Evolutionary conservation across 2,888 invertebrate species (phyloP).

Genomic region (Drosophila prolongata): DNA sequence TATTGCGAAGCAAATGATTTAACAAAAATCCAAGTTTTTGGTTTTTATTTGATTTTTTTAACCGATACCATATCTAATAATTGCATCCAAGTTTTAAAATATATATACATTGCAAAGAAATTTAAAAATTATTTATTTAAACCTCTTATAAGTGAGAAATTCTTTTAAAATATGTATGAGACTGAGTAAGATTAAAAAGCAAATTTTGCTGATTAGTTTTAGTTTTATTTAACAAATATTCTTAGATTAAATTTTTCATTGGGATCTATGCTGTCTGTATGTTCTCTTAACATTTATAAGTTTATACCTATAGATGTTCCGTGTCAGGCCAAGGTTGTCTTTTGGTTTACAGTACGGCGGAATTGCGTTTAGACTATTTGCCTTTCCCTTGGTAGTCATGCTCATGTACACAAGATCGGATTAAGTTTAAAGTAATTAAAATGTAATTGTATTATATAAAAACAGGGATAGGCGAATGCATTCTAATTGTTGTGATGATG

Average conservation of each 20-base stretch:
- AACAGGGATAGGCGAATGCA: neutral
- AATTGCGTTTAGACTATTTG: neutral
- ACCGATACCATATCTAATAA: no score
- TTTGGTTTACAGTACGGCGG: neutral
- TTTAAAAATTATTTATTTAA: no score
- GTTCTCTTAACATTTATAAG: slow-evolving; percentile 1
- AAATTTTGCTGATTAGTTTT: neutral
- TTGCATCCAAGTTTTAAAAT: no score
- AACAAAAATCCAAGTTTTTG: no score
- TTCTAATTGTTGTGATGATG: slow-evolving; percentile 64
- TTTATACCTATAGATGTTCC: slow-evolving; percentile 1
- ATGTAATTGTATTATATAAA: slow-evolving; percentile 23
- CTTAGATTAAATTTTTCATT: slow-evolving; percentile 27
- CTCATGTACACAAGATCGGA: slow-evolving; percentile 20
- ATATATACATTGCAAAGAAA: no score
- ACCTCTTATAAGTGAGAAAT: no score
- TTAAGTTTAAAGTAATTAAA: slow-evolving; percentile 18
- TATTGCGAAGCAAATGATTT: no score
- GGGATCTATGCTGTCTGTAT: slow-evolving; percentile 5
- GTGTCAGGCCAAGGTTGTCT: neutral
- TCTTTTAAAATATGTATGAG: neutral
- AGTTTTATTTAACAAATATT: slow-evolving; percentile 24
- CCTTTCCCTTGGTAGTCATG: slow-evolving; percentile 21
- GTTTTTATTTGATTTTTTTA: no score
- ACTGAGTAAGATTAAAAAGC: neutral